These are phyloP conservation scores for Slavum lentiscoides DNA, from an alignment of 2,888 invertebrate genomes.

Conservation along the genomic window DNA sequence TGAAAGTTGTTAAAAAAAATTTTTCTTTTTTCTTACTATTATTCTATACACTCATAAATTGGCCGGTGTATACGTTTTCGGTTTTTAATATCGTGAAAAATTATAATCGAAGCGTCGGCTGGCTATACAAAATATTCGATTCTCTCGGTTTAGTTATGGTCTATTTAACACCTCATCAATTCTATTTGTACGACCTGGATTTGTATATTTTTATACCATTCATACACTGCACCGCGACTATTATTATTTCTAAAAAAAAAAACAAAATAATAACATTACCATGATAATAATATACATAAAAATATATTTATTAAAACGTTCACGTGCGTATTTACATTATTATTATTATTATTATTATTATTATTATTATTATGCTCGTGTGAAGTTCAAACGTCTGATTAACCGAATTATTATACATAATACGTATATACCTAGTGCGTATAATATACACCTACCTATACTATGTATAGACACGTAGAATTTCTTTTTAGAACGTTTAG, in stretches of 20 bases:
- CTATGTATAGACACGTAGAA: too few relatives aligned
- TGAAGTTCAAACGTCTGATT: constrained; percentile 8
- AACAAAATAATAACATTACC: constrained; percentile 38
- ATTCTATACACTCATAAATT: too few relatives aligned
- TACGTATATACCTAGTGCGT: too few relatives aligned
- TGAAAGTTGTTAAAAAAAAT: too few relatives aligned
- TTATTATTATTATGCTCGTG: neutral
- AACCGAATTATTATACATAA: neutral
- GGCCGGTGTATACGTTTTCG: too few relatives aligned
- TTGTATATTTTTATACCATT: constrained; percentile 38
- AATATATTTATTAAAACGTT: neutral
- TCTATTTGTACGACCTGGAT: constrained; percentile 51
- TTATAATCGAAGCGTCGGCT: constrained; percentile 21
- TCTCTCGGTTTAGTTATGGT: constrained; percentile 47
- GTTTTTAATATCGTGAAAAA: constrained; percentile 18
- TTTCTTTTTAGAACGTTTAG: too few relatives aligned
- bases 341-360: too few relatives aligned
- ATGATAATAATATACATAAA: neutral
- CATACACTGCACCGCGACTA: constrained; percentile 16
- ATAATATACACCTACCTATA: too few relatives aligned
- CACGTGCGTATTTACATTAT: neutral
- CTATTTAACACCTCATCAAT: constrained; percentile 45
- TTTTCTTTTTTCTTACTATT: too few relatives aligned
- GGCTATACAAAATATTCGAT: constrained; percentile 32
- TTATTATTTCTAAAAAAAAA: constrained; percentile 31